Evolutionary conservation across 2,888 invertebrate species (phyloP), one percentile per base, ranked within the genome.

Genomic region (Andricus quercusramuli): DNA sequence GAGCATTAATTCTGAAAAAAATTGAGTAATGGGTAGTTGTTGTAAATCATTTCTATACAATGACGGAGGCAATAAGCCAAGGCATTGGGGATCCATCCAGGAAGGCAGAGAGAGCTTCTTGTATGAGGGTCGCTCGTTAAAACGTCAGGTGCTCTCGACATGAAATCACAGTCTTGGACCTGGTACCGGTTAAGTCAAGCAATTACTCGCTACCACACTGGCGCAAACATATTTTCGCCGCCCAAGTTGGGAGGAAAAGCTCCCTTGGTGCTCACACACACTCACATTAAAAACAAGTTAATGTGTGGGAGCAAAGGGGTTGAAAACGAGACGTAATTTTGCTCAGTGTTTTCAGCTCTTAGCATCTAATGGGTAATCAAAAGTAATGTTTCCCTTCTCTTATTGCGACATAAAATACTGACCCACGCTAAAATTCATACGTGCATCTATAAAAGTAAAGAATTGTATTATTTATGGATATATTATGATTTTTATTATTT

Each of bases 141-240:
- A 70, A 70, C 51, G 70, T 70, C 70, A 70, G 70, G 70, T 70
- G 70, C 51, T 70, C 70, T 70, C 70, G 70, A 68, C 68, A 44
- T 68, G 68, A 68, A 68, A 68, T 70, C 70, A 51, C 51, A 51
- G 51, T 47, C 70, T 51, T 70, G 70, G 51, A n/a, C 70, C 47
- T 29, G 68, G 79, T 80, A 80, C 80, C 81, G 80, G 81, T 81
- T 83, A 76, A 77, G 81, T 83, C 68, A 77, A 77, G 66, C 70
- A 78, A 80, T 78, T 78, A 66, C 78, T 80, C 51, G 74, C 78
- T 65, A 78, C 80, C 44, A 44, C 68, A 68, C 68, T 25, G 47
- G 44, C 68, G 44, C 47, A 25, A 68, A 41, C 68, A 47, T 68
- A 68, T 65, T 82, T 82, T 82, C 78, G 74, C 59, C 56, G 51